Evolutionary conservation across 1,140 invertebrate genomes (phyloP), one percentile per base, ranked within the genome.

Genomic region (Drosophila pachea): DNA sequence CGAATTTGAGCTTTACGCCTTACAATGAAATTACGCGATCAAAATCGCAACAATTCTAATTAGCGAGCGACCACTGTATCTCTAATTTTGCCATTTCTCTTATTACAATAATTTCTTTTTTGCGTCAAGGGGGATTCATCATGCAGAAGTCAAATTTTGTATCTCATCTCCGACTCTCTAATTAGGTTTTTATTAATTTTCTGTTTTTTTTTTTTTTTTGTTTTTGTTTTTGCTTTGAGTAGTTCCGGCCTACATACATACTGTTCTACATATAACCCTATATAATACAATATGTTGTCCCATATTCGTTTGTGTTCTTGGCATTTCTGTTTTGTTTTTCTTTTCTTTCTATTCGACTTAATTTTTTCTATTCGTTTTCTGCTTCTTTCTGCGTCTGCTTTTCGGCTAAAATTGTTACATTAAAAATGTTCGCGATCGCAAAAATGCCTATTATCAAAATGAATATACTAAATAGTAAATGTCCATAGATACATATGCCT

Each of bases 371-470:
- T 58, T 22, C 45, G 9, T 47, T 22, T 29, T 42, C 36, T 14
- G 31, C 32, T 29, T 12, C 7, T 7, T 52, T 35, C 11, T 63
- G n/a, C 43, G 29, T 2, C 16, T 45, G 52, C 55, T 53, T 22
- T 40, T 47, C 52, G 33, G 52, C 52, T 69, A 74, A 78, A 78
- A 74, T 75, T 74, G 66, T 81, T 67, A 60, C 66, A 52, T 59
- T 54, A 68, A 68, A 56, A 76, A 61, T 77, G 40, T 59, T 62
- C 45, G 67, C 52, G 65, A 79, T 72, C 60, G 59, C 78, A 83
- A 82, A 82, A 82, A 83, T 83, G 76, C 29, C 68, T 83, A 76
- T 62, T 83, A 84, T 83, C 79, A 83, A 83, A 83, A 79, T 69
- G 72, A 79, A 75, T 83, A 68, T 75, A 78, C 61, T 70, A 79